Percentiles rank a stretch among this genome's conserved stretches.
Conservation (phyloP, 2,888 invertebrate genomes). For the Tyria jacobaeae region DNA sequence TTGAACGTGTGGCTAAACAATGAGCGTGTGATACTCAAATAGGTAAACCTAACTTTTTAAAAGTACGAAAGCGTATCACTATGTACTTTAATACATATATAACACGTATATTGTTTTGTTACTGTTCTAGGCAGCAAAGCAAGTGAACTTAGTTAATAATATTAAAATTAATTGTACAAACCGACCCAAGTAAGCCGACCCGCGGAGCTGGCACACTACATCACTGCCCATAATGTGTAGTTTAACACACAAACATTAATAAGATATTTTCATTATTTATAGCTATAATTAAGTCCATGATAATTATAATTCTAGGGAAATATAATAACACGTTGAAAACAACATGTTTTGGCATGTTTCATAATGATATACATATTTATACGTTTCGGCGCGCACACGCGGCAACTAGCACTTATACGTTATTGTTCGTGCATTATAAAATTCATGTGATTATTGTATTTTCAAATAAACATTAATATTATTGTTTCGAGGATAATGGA, state of each 20-base stretch:
- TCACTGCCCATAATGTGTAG: background rate
- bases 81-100: background rate
- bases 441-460: slow-evolving; percentile 26
- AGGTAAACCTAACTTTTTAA: background rate
- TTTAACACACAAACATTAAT: slow-evolving; percentile 21
- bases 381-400: slow-evolving; percentile 20
- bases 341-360: slow-evolving; percentile 28
- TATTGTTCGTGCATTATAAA: slow-evolving; percentile 27
- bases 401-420: background rate
- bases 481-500: slow-evolving; percentile 22
- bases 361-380: slow-evolving; percentile 29
- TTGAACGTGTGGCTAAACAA: background rate
- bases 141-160: slow-evolving; percentile 20
- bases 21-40: background rate
- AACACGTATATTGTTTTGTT: background rate
- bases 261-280: slow-evolving; percentile 33
- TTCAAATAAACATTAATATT: slow-evolving; percentile 29
- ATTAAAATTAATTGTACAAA: slow-evolving; percentile 17
- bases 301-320: slow-evolving; percentile 29
- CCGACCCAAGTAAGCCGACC: slow-evolving; percentile 30
- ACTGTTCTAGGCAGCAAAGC: background rate
- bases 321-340: slow-evolving; percentile 26
- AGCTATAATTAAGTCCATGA: slow-evolving; percentile 33
- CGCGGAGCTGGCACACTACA: slow-evolving; percentile 5
- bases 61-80: background rate